Conservation (phyloP, 2,888 invertebrate species). For the Apotomis capreana region DNA sequence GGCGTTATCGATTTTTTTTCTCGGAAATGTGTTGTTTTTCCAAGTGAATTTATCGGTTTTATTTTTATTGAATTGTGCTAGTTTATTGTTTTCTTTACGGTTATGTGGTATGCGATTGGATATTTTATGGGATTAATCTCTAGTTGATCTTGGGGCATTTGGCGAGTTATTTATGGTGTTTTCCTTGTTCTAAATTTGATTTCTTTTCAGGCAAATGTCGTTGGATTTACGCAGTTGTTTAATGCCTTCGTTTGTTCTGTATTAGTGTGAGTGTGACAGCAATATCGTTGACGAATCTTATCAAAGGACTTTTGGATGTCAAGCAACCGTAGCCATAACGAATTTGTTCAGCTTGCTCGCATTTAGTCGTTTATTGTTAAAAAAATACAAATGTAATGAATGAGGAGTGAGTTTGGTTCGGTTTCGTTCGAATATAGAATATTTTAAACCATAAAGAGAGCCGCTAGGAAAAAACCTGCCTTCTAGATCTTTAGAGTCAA, state of each 20-base stretch:
- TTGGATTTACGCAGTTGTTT: not conserved
- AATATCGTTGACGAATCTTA: not conserved
- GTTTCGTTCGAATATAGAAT: no score
- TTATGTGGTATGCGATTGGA: slow-evolving; percentile 1
- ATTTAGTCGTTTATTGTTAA: not conserved
- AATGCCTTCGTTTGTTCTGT: not conserved
- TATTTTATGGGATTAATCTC: not conserved
- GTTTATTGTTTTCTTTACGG: slow-evolving; percentile 13
- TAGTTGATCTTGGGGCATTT: not conserved
- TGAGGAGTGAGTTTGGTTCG: no score
- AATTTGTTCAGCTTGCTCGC: not conserved
- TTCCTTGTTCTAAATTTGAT: not conserved
- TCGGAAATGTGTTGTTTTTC: slow-evolving; percentile 10
- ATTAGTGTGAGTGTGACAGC: not conserved
- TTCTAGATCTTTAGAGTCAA: no score
- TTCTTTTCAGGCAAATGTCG: not conserved
- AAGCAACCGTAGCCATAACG: not conserved
- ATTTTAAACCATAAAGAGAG: no score
- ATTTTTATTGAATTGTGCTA: slow-evolving; percentile 3
- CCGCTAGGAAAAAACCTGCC: no score
- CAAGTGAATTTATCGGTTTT: slow-evolving; percentile 8
- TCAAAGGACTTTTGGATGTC: not conserved
- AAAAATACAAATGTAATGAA: not conserved
- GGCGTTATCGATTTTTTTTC: slow-evolving; percentile 40
- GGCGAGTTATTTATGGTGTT: not conserved